Evolutionary conservation across 2,113 vertebrate species (phyloP), one percentile per base, ranked within the genome.

Genomic region (Rallus limicola): DNA sequence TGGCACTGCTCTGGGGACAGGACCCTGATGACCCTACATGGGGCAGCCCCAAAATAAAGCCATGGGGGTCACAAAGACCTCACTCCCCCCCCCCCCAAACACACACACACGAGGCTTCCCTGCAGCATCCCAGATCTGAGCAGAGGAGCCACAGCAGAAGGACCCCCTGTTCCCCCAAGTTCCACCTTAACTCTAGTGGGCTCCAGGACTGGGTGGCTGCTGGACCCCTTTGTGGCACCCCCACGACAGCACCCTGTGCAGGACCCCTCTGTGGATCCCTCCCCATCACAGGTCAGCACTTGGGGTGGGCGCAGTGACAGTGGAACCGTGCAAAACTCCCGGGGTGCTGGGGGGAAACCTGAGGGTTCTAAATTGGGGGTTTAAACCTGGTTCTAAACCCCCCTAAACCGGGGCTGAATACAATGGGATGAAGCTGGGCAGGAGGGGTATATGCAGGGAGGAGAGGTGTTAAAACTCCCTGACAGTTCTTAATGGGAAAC

Each of bases 241-340:
- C 50, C 50, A 14, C 20, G 18, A 18, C 13, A 14, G 29, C 29
- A 65, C 40, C 29, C 28, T 19, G 13, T 23, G 64, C 5, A 9
- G 52, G 52, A 26, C 52, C 40, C 36, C 13, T 18, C 34, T 50
- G 67, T 33, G 17, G 72, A 34, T 3, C 9, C 28, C 34, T 50
- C 63, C 38, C 24, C 2, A 23, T 28, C 2, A 6, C 31, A 29
- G 64, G 28, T 12, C 8, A 2, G 42, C 3, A n/a, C 1, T 2
- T 7, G 78, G 20, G 13, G 29, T 53, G 36, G 34, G 28, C 2
- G 3, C 5, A 3, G 36, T 0, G 16, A 10, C 1, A 1, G 46
- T 31, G 21, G 58, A 11, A 23, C 18, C 0, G 7, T 15, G 38
- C 23, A 20, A 42, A 75, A 40, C 44, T 50, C 18, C 28, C 3